Base-by-base conservation (phyloP, 2,888 invertebrate genomes). In the Amblyteles armatorius region DNA sequence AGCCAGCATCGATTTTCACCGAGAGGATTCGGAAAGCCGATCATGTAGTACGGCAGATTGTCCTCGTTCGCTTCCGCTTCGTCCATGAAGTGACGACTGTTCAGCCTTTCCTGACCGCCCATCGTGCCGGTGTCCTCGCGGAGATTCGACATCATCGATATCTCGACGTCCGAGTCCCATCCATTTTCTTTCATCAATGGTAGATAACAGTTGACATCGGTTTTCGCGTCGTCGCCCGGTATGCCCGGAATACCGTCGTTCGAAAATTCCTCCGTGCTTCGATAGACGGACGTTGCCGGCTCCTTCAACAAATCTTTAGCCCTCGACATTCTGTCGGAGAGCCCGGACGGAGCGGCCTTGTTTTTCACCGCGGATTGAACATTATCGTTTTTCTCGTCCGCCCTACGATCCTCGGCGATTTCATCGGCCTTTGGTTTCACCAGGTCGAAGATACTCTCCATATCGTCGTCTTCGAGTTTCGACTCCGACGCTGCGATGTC, bases 1-100 rank as follows among this genome's bases (percentile, higher is more conserved):
- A 91, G 84, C 92, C 93, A 93, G 78, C 93, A 93, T 26, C 91
- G 89, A 86, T 93, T 93, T 87, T 91, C 92, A 16, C 92, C 91
- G 29, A 91, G 91, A 67, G 92, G 93, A 88, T 93, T 93, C 26
- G 92, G 92, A 79, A 93, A 92, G 6, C 92, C 92, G 48, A 89
- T 87, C 86, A 90, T 83, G 67, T 89, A 91, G 76, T 90, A 88
- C 1, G 91, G 90, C 55, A 84, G 85, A 63, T n/a, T n/a, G 3
- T 90, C 87, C 13, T 50, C 74, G 9, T 67, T 44, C 73, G 67
- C 48, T 29, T 44, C 52, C 11, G 16, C 63, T 1, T 55, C 72
- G 1, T 85, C 77, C 16, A 76, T 4, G n/a, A 65, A 33, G 13
- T 55, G 9, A 9, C 57, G 26, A 22, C 50, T 26, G 0, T 71